Evolutionary conservation across 2,888 invertebrate species (phyloP), one percentile per base, ranked within the genome.

Genomic region (Temnothorax ravouxi): DNA sequence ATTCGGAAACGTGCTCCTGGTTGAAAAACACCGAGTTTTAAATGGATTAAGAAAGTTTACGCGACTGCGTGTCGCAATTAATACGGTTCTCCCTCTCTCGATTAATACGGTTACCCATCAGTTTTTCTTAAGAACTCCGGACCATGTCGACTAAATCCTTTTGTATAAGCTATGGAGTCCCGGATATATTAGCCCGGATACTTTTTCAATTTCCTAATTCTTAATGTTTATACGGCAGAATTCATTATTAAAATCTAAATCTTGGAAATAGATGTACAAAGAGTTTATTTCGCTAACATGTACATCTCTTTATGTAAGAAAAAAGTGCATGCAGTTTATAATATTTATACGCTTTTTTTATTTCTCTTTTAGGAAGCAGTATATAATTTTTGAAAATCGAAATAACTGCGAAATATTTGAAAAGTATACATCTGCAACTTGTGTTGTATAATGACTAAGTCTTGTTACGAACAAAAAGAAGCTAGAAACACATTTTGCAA

Each of bases 71-170:
- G 34, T 76, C 11, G 9, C n/a, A n/a, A 41, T 34, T 38, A n/a
- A n/a, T n/a, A n/a, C n/a, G n/a, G n/a, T n/a, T n/a, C n/a, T n/a
- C n/a, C 38, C 56, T 13, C 13, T 64, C 21, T 64, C 8, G 15
- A 25, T 84, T 84, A 84, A 84, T 69, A 69, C 13, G 13, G 29
- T 71, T 62, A 34, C 21, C n/a, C n/a, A n/a, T 15, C 13, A 67
- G 25, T 44, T 83, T 74, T 50, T 50, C 21, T 11, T 50, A 38
- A 69, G 38, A 44, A 61, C 21, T 47, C 15, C n/a, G 29, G n/a
- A 44, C 9, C 15, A 44, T 34, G 34, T 75, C 21, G 15, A 41
- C 13, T 15, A 62, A 62, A 75, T 75, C n/a, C 29, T 44, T 74
- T 18, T 62, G 15, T 75, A n/a, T 75, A 62, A 75, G 15, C 64